Conservation (phyloP, 2,797 vertebrate genomes). For the Rhinogobio ventralis region DNA sequence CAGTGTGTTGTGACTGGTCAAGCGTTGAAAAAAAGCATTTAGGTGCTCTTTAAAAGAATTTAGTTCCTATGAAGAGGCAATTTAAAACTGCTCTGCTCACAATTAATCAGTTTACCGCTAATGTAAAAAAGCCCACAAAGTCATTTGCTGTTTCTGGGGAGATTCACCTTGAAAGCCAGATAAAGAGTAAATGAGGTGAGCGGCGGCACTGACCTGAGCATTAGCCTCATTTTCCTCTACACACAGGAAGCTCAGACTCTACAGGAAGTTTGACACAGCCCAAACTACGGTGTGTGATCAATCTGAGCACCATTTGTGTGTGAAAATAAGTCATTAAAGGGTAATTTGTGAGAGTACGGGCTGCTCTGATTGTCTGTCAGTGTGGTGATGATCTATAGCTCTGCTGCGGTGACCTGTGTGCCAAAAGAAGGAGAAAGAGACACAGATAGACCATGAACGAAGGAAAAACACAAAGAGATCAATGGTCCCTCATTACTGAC, state of each 20-base stretch:
- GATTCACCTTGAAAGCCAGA: constrained; percentile 19
- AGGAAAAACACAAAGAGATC: constrained; percentile 58
- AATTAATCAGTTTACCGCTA: constrained; percentile 7
- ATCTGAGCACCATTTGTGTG: constrained; percentile 74
- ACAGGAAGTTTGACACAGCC: neutral
- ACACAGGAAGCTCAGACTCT: neutral
- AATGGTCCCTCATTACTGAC: constrained; percentile 80
- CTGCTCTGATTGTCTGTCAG: constrained; percentile 53
- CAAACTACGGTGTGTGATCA: constrained; percentile 59
- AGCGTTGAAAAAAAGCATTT: neutral
- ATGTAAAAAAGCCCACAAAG: constrained; percentile 12
- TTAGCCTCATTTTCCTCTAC: constrained; percentile 17
- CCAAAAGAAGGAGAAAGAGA: neutral
- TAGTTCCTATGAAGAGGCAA: neutral
- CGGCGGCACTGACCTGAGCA: neutral
- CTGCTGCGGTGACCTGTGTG: constrained; percentile 46
- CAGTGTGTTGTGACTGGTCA: neutral
- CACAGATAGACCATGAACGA: neutral
- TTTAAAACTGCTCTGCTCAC: neutral
- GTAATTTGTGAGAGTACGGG: constrained; percentile 63
- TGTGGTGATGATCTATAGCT: constrained; percentile 47
- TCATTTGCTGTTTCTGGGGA: neutral
- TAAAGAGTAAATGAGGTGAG: constrained; percentile 26
- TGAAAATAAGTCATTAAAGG: constrained; percentile 76
- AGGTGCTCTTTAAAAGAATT: neutral